These are phyloP conservation scores for Chloroclystis v-ata DNA, from an alignment of 2,888 invertebrate genomes.

Conservation along the genomic window DNA sequence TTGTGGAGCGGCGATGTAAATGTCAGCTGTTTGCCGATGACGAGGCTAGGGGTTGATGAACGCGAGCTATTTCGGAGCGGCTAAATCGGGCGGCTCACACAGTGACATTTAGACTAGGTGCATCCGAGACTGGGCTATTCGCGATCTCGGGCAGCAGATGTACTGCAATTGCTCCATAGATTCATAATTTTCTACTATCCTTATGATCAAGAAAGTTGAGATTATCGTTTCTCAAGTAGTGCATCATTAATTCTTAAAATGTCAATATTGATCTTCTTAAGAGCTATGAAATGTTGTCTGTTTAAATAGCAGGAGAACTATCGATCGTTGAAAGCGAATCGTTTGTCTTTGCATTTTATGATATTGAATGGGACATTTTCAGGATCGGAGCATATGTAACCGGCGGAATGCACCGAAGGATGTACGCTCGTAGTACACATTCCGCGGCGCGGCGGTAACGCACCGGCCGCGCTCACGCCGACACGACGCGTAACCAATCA, in stretches of 20 bases:
- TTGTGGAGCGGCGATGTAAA: slow-evolving; percentile 54
- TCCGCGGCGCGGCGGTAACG: slow-evolving; percentile 22
- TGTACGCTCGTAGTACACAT: slow-evolving; percentile 25
- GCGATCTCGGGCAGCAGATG: slow-evolving; percentile 20
- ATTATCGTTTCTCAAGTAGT: no score
- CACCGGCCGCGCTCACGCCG: slow-evolving; percentile 15
- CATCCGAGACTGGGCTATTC: slow-evolving; percentile 53
- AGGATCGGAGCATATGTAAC: neutral
- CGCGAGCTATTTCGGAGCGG: slow-evolving; percentile 73
- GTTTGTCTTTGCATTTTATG: no score
- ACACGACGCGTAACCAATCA: slow-evolving; percentile 54
- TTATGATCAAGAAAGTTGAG: slow-evolving; percentile 1
- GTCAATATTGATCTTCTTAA: no score
- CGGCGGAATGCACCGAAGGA: slow-evolving; percentile 18
- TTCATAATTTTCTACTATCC: neutral
- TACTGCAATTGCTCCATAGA: slow-evolving; percentile 13
- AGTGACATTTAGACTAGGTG: slow-evolving; percentile 76
- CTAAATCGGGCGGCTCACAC: slow-evolving; percentile 72
- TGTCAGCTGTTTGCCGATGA: slow-evolving; percentile 56
- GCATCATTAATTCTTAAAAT: no score
- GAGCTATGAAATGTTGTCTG: no score
- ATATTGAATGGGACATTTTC: neutral
- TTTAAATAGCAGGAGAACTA: no score
- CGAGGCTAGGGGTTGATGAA: slow-evolving; percentile 75
- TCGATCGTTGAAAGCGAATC: no score